Conservation (phyloP, 2,888 invertebrate species). For the Spialia ferax region DNA sequence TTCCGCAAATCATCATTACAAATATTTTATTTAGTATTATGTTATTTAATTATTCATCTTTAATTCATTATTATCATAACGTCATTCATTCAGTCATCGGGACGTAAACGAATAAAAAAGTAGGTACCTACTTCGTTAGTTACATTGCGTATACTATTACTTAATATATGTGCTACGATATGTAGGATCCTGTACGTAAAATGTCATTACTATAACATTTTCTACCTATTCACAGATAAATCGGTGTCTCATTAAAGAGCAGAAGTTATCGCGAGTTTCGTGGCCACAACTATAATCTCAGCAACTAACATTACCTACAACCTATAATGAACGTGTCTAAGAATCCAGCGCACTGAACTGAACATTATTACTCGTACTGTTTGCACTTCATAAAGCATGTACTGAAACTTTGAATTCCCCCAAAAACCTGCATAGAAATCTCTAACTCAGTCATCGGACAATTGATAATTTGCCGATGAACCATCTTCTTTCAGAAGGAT, state of each 20-base stretch:
- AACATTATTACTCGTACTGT: constrained; percentile 76
- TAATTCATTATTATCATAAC: too few relatives aligned
- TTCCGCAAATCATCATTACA: too few relatives aligned
- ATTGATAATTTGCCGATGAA: background rate
- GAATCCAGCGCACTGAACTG: constrained; percentile 76
- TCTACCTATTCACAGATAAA: background rate
- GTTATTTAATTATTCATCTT: too few relatives aligned
- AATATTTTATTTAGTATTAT: too few relatives aligned
- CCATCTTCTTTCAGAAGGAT: too few relatives aligned
- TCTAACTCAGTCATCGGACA: background rate
- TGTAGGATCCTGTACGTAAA: too few relatives aligned
- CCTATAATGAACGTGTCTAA: constrained; percentile 78
- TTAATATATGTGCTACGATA: too few relatives aligned
- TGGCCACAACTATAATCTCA: constrained; percentile 70
- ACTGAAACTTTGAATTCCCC: background rate
- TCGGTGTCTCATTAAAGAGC: background rate
- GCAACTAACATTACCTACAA: constrained; percentile 77
- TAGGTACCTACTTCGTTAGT: too few relatives aligned
- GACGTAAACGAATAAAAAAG: too few relatives aligned
- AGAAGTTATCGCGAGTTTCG: constrained; percentile 44
- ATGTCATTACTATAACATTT: too few relatives aligned
- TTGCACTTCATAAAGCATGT: constrained; percentile 62
- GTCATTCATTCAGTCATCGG: too few relatives aligned
- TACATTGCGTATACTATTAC: too few relatives aligned
- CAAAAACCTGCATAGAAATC: background rate